phyloP scores from a whole-genome alignment of 1,140 invertebrate genomes.

The Zaprionus camerounensis region DNA sequence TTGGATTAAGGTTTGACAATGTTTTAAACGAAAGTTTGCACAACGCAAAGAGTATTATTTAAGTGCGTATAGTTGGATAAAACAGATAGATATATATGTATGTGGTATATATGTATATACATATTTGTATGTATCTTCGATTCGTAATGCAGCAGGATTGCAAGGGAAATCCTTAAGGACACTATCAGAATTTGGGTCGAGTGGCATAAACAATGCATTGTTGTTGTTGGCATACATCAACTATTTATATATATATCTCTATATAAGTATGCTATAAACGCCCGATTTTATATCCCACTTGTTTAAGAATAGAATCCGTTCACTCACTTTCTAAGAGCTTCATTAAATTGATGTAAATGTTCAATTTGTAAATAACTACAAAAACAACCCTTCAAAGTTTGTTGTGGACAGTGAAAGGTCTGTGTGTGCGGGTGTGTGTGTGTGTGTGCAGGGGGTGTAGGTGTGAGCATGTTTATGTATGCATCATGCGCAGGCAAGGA shows the following conservation, averaged over 20 bases:
- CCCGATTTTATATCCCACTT: neutral
- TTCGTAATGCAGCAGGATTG: neutral
- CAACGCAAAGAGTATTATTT: neutral
- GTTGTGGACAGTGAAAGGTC: neutral
- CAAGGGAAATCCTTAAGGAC: neutral
- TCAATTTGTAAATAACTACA: slow-evolving; percentile 1
- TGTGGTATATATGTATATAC: neutral
- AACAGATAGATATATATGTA: neutral
- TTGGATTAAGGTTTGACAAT: slow-evolving; percentile 57
- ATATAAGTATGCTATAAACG: neutral
- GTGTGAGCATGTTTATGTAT: neutral
- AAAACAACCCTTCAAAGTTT: slow-evolving; percentile 23
- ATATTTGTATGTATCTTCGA: neutral
- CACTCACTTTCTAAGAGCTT: neutral
- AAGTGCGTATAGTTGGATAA: neutral
- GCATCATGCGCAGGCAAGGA: neutral
- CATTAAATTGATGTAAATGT: slow-evolving; percentile 16
- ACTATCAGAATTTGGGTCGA: neutral
- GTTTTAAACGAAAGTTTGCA: slow-evolving; percentile 12
- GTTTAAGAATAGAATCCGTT: neutral
- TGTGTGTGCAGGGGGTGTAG: neutral
- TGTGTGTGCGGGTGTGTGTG: neutral
- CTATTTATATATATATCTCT: neutral
- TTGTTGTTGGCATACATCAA: neutral
- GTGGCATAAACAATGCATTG: neutral